phyloP scores from a whole-genome alignment of 2,113 vertebrate species.

The Manacus vitellinus region DNA sequence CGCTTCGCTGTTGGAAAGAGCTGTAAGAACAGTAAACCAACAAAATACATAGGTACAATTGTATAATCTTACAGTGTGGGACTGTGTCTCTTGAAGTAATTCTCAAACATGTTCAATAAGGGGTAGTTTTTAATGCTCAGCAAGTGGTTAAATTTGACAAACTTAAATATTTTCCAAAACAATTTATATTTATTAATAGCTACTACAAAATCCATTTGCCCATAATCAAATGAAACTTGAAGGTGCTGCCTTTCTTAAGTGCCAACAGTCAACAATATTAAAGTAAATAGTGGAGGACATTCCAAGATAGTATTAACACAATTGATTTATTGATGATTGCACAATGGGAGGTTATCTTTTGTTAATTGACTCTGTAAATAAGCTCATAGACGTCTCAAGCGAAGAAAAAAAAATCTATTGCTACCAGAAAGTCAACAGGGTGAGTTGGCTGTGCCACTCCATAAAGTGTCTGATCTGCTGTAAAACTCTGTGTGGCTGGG shows the following conservation, averaged over 20 bases:
- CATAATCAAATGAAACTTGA: constrained; percentile 55
- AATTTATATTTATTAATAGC: constrained; percentile 62
- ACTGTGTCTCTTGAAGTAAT: constrained; percentile 19
- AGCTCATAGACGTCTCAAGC: constrained; percentile 35
- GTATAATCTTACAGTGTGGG: neutral
- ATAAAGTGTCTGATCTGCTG: neutral
- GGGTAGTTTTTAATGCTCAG: neutral
- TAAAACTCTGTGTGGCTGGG: neutral
- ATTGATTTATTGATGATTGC: constrained; percentile 87
- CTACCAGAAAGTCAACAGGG: constrained; percentile 7
- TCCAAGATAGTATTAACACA: constrained; percentile 81
- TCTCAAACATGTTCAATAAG: neutral
- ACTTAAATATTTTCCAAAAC: constrained; percentile 68
- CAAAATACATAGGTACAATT: neutral
- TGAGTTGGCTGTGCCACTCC: neutral
- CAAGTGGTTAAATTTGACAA: constrained; percentile 42
- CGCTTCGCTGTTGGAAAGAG: neutral
- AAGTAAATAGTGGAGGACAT: constrained; percentile 80
- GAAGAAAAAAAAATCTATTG: constrained; percentile 15
- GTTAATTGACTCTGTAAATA: constrained; percentile 86
- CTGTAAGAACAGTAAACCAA: neutral
- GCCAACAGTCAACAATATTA: constrained; percentile 79
- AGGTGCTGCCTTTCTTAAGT: constrained; percentile 69
- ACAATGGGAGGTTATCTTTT: constrained; percentile 85
- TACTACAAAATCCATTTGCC: constrained; percentile 73